A percentile compares a stretch with the other conserved stretches of the same genome.
Evolutionary conservation across 2,113 vertebrate species (phyloP).

Genomic region (Thermophis baileyi): DNA sequence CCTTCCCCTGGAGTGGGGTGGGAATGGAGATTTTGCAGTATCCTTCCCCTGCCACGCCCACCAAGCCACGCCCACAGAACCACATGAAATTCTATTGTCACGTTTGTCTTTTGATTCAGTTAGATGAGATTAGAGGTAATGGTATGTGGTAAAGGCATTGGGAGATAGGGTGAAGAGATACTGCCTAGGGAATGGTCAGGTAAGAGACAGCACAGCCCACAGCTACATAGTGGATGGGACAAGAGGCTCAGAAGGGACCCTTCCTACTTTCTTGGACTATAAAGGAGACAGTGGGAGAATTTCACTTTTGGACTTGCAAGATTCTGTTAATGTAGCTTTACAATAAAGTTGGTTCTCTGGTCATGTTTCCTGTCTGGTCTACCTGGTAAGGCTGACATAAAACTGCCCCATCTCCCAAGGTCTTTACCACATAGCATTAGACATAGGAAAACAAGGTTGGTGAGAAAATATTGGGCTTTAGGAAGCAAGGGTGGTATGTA

Average conservation of each 20-base stretch:
- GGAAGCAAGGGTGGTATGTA: background rate
- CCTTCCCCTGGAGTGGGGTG: too few relatives aligned
- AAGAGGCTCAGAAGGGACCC: background rate
- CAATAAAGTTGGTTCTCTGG: background rate
- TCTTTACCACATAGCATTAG: background rate
- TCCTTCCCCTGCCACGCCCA: too few relatives aligned
- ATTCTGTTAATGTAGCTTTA: background rate
- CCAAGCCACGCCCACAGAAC: too few relatives aligned
- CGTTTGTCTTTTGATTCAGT: background rate
- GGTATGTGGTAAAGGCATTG: background rate
- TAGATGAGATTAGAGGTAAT: background rate
- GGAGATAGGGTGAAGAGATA: background rate
- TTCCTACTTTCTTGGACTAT: background rate
- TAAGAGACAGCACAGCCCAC: background rate
- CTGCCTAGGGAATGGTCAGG: background rate
- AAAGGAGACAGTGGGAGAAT: background rate
- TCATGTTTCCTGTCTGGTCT: background rate
- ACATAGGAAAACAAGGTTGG: background rate
- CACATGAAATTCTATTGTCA: background rate
- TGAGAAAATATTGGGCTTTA: background rate
- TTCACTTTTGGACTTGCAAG: background rate
- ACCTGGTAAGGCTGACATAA: background rate
- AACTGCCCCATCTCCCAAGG: background rate
- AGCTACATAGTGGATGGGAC: background rate
- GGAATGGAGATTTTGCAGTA: too few relatives aligned